Base-by-base conservation (phyloP, 2,113 vertebrate species). In the Hemibagrus wyckioides region DNA sequence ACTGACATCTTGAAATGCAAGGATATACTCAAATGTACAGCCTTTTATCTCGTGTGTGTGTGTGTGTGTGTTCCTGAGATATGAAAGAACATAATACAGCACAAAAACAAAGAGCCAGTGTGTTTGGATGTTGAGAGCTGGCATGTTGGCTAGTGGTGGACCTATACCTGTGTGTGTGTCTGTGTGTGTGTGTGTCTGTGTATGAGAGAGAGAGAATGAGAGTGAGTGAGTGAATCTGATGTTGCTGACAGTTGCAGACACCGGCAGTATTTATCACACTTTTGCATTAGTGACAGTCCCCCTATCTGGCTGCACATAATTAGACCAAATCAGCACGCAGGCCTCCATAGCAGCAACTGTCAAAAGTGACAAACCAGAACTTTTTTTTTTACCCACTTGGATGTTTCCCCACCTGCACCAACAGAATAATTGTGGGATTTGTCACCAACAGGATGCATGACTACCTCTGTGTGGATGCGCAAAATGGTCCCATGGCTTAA, bases 301-400 rank as follows among this genome's bases (percentile, higher is more conserved):
- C 93, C 94, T 94, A 91, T 95, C 94, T 93, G 87, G 92, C 92
- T 93, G 93, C 94, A 91, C 93, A 94, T 95, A 95, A 96, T 95
- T 95, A 96, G 94, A 95, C 94, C 93, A 94, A 94, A 95, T 96
- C 95, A 95, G 93, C 94, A 94, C 93, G 94, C 93, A 91, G 93
- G 94, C 93, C 94, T 95, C 93, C 87, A 88, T 93, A 94, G 94
- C 94, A 93, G 93, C 92, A 89, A 91, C 95, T 96, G 95, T 96
- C 95, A 95, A 93, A 95, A 94, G 93, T 95, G 95, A 95, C 95
- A 95, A 95, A 94, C 94, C 93, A 93, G 92, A 94, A 94, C 93
- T 94, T 85, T 85, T 90, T n/a, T 44, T 44, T 65, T 28, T 82
- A 94, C 94, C 95, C 92, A 94, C 94, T 91, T 89, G 79, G 90